These are phyloP conservation scores for Steinernema feltiae DNA, from an alignment of 1,140 invertebrate genomes.

Conservation along the genomic window DNA sequence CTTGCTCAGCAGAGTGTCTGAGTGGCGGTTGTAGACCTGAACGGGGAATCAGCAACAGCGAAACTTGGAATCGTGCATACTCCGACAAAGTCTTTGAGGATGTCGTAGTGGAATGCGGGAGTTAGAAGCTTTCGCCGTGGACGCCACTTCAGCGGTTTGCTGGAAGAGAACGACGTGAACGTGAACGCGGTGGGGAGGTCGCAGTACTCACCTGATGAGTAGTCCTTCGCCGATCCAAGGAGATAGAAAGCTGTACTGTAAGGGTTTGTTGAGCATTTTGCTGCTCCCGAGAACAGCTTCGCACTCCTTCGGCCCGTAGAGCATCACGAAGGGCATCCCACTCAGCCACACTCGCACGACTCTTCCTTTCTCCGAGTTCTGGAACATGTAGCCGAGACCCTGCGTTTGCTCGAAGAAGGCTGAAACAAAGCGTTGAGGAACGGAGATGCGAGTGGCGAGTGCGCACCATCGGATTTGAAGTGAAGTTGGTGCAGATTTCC, in stretches of 20 bases:
- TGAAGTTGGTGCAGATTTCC: conserved; percentile 56
- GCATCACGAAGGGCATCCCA: conserved; percentile 47
- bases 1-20: conserved; percentile 66
- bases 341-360: conserved; percentile 52
- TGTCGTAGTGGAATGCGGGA: conserved; percentile 82
- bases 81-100: conserved; percentile 73
- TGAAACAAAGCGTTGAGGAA: no score
- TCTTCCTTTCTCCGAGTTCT: conserved; percentile 30
- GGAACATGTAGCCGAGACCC: conserved; percentile 55
- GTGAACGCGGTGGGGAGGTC: neutral
- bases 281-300: conserved; percentile 68
- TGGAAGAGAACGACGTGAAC: conserved; percentile 49
- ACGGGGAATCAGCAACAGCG: conserved; percentile 50
- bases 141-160: conserved; percentile 73
- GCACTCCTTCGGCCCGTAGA: conserved; percentile 61
- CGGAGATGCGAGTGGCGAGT: neutral
- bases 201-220: conserved; percentile 66
- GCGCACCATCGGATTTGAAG: conserved; percentile 50
- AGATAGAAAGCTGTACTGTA: conserved; percentile 69
- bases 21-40: conserved; percentile 74
- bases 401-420: conserved; percentile 58
- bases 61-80: conserved; percentile 35
- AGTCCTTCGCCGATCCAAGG: conserved; percentile 79
- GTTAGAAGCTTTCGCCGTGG: conserved; percentile 76
- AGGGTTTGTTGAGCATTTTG: conserved; percentile 74